These are phyloP conservation scores for Nematolebias whitei DNA, from an alignment of 2,113 vertebrate genomes.

Conservation along the genomic window DNA sequence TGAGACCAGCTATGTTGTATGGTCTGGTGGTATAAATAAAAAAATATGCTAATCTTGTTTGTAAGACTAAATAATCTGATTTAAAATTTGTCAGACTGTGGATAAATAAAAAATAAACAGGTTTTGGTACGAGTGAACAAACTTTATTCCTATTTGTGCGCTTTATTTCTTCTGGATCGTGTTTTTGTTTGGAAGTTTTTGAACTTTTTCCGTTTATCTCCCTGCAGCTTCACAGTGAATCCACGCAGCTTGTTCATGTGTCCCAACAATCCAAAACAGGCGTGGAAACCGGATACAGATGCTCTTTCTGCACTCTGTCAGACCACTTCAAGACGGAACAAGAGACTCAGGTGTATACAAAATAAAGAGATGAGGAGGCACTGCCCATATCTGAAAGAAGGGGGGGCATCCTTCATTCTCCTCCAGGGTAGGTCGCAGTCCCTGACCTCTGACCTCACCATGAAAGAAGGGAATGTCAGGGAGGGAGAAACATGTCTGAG, in stretches of 20 bases:
- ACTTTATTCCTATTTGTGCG: too few relatives aligned
- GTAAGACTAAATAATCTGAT: too few relatives aligned
- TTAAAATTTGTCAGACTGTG: too few relatives aligned
- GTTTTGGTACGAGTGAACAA: too few relatives aligned
- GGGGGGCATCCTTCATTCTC: conserved; percentile 49
- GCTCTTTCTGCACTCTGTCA: conserved; percentile 69
- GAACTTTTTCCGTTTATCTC: too few relatives aligned
- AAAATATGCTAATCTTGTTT: too few relatives aligned
- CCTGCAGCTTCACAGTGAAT: conserved; percentile 36
- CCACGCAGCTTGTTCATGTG: conserved; percentile 54
- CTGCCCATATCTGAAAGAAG: conserved; percentile 43
- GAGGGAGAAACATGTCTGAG: conserved; percentile 74
- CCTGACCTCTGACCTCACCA: conserved; percentile 72
- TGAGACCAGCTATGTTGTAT: too few relatives aligned
- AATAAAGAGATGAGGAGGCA: conserved; percentile 73
- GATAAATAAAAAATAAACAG: too few relatives aligned
- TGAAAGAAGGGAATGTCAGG: conserved; percentile 80
- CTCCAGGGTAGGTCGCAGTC: conserved; percentile 76
- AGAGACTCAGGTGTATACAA: conserved; percentile 81
- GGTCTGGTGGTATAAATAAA: too few relatives aligned
- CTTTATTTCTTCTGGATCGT: not conserved
- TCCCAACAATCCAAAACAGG: conserved; percentile 34
- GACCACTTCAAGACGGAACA: conserved; percentile 55
- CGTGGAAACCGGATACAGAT: conserved; percentile 52
- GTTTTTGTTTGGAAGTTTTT: not conserved